phyloP scores from a whole-genome alignment of 1,140 invertebrate species.

The Philotrypesis tridentata region DNA sequence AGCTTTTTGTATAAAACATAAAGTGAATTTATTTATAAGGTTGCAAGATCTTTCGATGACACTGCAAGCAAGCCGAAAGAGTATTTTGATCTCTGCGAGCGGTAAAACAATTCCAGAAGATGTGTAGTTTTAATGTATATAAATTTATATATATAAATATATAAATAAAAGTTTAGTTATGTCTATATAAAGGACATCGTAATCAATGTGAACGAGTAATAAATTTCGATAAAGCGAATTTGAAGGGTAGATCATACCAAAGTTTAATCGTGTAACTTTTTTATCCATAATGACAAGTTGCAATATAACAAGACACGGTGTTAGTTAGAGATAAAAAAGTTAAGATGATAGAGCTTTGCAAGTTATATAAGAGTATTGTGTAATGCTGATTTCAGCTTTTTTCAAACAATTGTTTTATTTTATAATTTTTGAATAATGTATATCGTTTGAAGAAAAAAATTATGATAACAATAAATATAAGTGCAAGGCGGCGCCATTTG shows the following conservation, averaged over 20 bases:
- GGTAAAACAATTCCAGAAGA: slow-evolving; percentile 43
- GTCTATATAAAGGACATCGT: slow-evolving; percentile 29
- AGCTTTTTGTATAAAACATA: slow-evolving; percentile 65
- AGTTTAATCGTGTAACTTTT: slow-evolving; percentile 41
- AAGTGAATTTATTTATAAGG: slow-evolving; percentile 50
- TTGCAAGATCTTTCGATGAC: slow-evolving; percentile 32
- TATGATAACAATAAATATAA: neutral
- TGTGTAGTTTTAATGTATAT: slow-evolving; percentile 27
- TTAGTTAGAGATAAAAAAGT: slow-evolving; percentile 39
- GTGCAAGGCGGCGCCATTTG: neutral
- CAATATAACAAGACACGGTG: neutral
- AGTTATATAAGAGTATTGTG: neutral
- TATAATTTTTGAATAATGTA: neutral
- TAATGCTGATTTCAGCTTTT: slow-evolving; percentile 13
- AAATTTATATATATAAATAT: slow-evolving; percentile 16
- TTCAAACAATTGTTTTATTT: slow-evolving; percentile 10
- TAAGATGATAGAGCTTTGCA: slow-evolving; percentile 33
- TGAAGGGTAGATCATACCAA: slow-evolving; percentile 20
- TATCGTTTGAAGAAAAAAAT: neutral
- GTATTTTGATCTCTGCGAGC: slow-evolving; percentile 42
- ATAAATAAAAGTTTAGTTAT: slow-evolving; percentile 2
- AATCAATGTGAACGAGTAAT: slow-evolving; percentile 11
- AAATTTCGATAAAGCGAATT: slow-evolving; percentile 13
- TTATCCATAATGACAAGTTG: slow-evolving; percentile 23
- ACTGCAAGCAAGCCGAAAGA: slow-evolving; percentile 26